These are phyloP conservation scores for Bathynomus jamesi DNA, from an alignment of 1,140 invertebrate genomes.

Conservation along the genomic window DNA sequence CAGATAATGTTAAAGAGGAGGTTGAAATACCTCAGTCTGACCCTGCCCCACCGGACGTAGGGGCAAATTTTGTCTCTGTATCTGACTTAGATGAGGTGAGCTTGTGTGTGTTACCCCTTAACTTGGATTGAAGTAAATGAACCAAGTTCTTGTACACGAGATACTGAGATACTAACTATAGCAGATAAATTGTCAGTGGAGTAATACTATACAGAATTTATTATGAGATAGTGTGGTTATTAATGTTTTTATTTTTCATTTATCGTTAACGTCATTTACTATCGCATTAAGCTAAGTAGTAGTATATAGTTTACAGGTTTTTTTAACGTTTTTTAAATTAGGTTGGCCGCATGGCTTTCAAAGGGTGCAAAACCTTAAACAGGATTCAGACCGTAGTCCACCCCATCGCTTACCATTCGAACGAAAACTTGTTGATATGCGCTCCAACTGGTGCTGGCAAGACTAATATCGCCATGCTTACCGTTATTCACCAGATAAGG, in stretches of 20 bases:
- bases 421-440: conserved; percentile 94
- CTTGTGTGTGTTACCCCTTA: conserved; percentile 4
- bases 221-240: no score
- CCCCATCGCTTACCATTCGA: conserved; percentile 87
- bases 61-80: conserved; percentile 61
- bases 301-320: conserved; percentile 1
- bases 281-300: no score
- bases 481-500: conserved; percentile 81
- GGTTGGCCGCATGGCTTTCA: conserved; percentile 77
- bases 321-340: conserved; percentile 41
- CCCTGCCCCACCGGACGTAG: conserved; percentile 54
- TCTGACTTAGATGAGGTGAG: conserved; percentile 65
- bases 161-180: neutral
- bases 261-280: no score
- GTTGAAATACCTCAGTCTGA: conserved; percentile 74
- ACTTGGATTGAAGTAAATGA: no score
- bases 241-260: no score
- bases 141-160: no score
- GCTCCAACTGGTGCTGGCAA: conserved; percentile 95
- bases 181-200: neutral
- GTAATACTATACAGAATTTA: no score
- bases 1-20: conserved; percentile 66
- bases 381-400: conserved; percentile 94
- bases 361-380: conserved; percentile 78
- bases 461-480: conserved; percentile 94